Conservation (phyloP, 2,888 invertebrate species). For the Dicranocentrus wangi region DNA sequence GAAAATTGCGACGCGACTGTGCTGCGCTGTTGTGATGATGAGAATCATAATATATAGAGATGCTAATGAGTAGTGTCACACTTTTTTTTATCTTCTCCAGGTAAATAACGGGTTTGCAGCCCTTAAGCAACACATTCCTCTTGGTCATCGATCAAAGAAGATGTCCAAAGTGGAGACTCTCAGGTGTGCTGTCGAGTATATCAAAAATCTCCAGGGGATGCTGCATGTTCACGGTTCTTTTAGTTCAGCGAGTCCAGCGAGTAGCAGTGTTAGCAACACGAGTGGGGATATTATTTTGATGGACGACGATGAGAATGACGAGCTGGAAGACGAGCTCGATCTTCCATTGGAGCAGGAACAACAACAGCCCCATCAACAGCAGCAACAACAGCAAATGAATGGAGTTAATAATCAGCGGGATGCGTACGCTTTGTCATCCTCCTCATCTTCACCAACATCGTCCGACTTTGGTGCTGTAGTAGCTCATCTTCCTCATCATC, state of each 20-base stretch:
- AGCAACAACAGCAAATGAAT: slow-evolving; percentile 57
- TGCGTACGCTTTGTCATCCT: slow-evolving; percentile 56
- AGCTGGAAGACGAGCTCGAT: background rate
- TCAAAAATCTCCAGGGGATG: slow-evolving; percentile 86
- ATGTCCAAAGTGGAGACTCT: slow-evolving; percentile 92
- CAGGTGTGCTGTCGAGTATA: slow-evolving; percentile 91
- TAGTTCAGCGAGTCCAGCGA: slow-evolving; percentile 50
- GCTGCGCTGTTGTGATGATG: background rate
- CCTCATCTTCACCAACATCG: slow-evolving; percentile 47
- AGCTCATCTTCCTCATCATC: slow-evolving; percentile 46
- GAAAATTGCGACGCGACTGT: no score
- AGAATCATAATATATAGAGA: no score
- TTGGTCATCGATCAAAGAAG: slow-evolving; percentile 81
- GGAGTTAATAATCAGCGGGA: slow-evolving; percentile 61
- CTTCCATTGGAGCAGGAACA: slow-evolving; percentile 25
- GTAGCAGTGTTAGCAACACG: slow-evolving; percentile 39
- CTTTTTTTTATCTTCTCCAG: slow-evolving; percentile 78
- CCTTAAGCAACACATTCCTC: slow-evolving; percentile 89
- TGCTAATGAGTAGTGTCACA: slow-evolving; percentile 28
- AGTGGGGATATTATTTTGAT: slow-evolving; percentile 52
- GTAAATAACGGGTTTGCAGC: slow-evolving; percentile 96
- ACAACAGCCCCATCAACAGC: slow-evolving; percentile 32
- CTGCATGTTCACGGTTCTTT: slow-evolving; percentile 77
- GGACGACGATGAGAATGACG: slow-evolving; percentile 37
- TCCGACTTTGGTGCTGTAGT: slow-evolving; percentile 56